Conservation (phyloP, 2,797 vertebrate genomes). For the Limosa lapponica region DNA sequence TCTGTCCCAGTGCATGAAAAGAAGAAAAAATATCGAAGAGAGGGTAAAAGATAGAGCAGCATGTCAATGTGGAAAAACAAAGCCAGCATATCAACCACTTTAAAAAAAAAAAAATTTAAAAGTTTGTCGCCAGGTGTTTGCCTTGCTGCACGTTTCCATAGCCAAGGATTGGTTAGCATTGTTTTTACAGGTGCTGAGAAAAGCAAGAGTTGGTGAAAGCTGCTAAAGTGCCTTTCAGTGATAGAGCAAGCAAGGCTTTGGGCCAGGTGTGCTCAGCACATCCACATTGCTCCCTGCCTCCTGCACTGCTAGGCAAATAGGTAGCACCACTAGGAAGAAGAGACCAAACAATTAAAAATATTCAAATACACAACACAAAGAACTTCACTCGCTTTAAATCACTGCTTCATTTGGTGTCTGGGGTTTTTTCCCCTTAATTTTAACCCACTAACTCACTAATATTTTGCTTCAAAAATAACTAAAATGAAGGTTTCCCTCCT, state of each 20-base stretch:
- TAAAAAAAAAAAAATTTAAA: neutral
- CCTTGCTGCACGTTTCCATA: neutral
- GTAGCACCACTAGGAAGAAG: neutral
- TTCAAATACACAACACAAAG: neutral
- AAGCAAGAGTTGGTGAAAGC: neutral
- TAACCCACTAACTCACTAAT: neutral
- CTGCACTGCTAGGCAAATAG: neutral
- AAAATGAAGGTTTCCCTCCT: neutral
- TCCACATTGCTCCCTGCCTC: neutral
- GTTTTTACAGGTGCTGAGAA: neutral
- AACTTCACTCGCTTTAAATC: neutral
- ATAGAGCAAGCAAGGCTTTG: neutral
- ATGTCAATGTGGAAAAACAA: neutral
- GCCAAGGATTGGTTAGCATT: neutral
- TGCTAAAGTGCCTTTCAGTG: neutral
- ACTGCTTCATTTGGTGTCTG: neutral
- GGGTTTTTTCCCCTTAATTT: neutral
- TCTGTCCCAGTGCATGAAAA: neutral
- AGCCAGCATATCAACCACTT: neutral
- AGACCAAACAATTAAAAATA: neutral
- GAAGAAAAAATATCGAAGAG: neutral
- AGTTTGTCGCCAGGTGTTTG: neutral
- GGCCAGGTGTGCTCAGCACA: neutral
- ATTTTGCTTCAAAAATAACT: neutral
- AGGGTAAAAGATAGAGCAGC: neutral